Percentiles rank a stretch among this genome's conserved stretches.
Conservation (phyloP, 2,113 vertebrate species). For the Gasterosteus nipponicus region DNA sequence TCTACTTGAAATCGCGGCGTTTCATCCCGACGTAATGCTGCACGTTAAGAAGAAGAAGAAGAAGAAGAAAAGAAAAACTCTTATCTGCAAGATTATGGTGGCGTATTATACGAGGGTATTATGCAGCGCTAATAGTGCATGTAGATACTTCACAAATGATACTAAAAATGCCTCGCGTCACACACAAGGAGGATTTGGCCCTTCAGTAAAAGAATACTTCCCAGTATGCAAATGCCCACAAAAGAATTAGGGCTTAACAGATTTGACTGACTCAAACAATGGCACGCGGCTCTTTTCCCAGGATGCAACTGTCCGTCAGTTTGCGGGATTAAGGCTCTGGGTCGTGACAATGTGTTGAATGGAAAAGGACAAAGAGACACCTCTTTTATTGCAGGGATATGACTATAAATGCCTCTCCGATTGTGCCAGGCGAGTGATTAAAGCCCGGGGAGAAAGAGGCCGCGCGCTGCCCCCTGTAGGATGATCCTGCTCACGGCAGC, state of each 20-base stretch:
- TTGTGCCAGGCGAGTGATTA: conserved; percentile 58
- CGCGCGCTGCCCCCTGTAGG: conserved; percentile 71
- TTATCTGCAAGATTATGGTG: conserved; percentile 89
- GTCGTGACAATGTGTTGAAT: conserved; percentile 86
- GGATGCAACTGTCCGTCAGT: conserved; percentile 82
- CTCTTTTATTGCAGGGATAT: conserved; percentile 81
- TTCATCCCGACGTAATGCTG: conserved; percentile 84
- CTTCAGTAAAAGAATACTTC: conserved; percentile 88
- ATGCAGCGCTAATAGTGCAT: conserved; percentile 88
- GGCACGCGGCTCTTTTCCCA: conserved; percentile 76
- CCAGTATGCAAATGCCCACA: conserved; percentile 90
- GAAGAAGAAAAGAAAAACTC: conserved; percentile 52
- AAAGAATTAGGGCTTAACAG: conserved; percentile 87
- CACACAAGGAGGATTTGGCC: conserved; percentile 90
- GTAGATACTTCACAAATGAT: conserved; percentile 92
- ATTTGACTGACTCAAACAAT: conserved; percentile 87
- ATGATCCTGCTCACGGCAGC: conserved; percentile 18
- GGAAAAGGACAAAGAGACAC: conserved; percentile 77
- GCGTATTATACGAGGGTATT: conserved; percentile 84
- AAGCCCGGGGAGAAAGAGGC: conserved; percentile 48
- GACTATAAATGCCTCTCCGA: conserved; percentile 79
- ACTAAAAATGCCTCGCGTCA: conserved; percentile 86
- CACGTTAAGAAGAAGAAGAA: conserved; percentile 78
- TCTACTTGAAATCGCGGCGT: conserved; percentile 83
- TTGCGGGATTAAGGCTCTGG: conserved; percentile 85